A percentile compares a stretch with the other conserved stretches of the same genome.
Evolutionary conservation across 1,140 invertebrate species (phyloP).

Genomic region (Arctopsyche grandis): DNA sequence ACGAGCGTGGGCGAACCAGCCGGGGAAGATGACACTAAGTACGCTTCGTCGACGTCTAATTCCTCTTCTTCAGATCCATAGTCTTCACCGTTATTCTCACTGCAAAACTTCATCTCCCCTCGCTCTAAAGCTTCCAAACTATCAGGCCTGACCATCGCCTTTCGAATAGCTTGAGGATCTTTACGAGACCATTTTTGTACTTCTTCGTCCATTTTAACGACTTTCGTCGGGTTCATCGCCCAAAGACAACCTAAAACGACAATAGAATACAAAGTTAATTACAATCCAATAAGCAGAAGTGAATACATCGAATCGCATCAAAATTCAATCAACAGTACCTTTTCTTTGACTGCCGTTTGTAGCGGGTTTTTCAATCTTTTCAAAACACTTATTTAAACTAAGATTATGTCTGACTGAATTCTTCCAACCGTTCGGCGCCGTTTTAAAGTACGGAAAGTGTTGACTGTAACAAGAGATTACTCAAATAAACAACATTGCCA

Average conservation of each 20-base stretch:
- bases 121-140: constrained; percentile 82
- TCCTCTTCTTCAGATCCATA: constrained; percentile 64
- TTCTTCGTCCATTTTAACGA: constrained; percentile 97
- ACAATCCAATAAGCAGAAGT: not conserved
- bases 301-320: not conserved
- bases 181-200: constrained; percentile 96
- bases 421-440: constrained; percentile 97
- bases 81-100: constrained; percentile 65
- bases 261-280: not conserved
- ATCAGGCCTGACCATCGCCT: constrained; percentile 92
- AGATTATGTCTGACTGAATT: constrained; percentile 97
- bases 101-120: constrained; percentile 84
- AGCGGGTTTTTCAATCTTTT: constrained; percentile 94
- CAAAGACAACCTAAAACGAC: constrained; percentile 80
- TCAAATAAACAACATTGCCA: constrained; percentile 32
- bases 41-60: constrained; percentile 63
- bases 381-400: constrained; percentile 97
- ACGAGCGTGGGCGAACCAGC: constrained; percentile 62
- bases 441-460: constrained; percentile 98
- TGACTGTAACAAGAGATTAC: constrained; percentile 75
- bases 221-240: constrained; percentile 95
- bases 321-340: constrained; percentile 59
- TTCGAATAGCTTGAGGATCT: constrained; percentile 85
- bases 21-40: constrained; percentile 64
- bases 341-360: constrained; percentile 83